phyloP scores from a whole-genome alignment of 2,113 vertebrate genomes.

The Sylvicapra grimmia region DNA sequence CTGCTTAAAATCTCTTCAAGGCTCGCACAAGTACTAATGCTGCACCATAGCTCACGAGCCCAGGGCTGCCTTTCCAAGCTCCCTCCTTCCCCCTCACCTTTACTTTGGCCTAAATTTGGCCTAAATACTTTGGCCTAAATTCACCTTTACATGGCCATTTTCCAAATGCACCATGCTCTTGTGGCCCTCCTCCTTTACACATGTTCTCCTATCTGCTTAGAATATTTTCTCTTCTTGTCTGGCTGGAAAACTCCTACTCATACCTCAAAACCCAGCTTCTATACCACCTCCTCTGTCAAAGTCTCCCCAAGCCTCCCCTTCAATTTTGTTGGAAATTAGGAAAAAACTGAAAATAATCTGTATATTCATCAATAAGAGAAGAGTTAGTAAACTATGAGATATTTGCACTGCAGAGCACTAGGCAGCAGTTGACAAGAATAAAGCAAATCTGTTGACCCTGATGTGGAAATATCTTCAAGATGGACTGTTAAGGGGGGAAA shows the following conservation, averaged over 20 bases:
- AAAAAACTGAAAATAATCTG: background rate
- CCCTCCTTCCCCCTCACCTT: background rate
- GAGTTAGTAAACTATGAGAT: background rate
- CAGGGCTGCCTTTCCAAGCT: too few relatives aligned
- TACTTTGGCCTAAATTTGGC: background rate
- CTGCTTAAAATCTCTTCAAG: background rate
- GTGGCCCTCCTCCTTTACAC: background rate
- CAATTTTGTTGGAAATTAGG: background rate
- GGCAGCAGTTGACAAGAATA: background rate
- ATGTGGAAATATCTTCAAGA: background rate
- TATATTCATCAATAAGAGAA: background rate
- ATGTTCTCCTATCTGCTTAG: background rate
- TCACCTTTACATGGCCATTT: too few relatives aligned
- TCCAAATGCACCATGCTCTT: background rate
- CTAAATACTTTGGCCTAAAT: background rate
- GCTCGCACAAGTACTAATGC: background rate
- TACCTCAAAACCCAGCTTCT: background rate
- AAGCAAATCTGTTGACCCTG: background rate
- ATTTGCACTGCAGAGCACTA: background rate
- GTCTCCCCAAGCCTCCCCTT: background rate
- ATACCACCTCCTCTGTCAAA: background rate
- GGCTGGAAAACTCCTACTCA: background rate
- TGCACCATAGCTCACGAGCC: background rate
- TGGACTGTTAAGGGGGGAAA: background rate
- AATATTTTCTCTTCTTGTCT: background rate